Conservation (phyloP, 1,140 invertebrate species). For the Drosophila melanogaster region DNA sequence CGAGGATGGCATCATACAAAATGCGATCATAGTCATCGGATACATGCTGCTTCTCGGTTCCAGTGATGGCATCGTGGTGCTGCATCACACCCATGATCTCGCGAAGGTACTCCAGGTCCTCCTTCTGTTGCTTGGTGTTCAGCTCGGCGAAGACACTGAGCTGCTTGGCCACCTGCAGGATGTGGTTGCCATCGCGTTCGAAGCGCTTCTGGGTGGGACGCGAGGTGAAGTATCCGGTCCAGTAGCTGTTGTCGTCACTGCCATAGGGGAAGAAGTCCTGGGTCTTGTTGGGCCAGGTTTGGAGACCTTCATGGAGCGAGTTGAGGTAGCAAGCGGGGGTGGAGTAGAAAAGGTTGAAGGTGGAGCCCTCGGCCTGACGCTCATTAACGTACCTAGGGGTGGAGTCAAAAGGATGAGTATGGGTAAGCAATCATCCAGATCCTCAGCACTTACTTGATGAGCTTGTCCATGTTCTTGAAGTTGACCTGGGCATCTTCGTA, state of each 20-base stretch:
- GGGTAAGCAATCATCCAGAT: fast-evolving
- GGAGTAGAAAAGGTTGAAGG: slow-evolving; percentile 85
- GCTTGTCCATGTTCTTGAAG: slow-evolving; percentile 95
- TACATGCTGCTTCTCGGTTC: slow-evolving; percentile 96
- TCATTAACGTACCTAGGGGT: slow-evolving; percentile 83
- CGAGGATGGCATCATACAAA: slow-evolving; percentile 59
- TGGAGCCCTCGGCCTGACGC: slow-evolving; percentile 87
- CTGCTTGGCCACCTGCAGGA: slow-evolving; percentile 90
- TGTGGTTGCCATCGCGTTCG: slow-evolving; percentile 91
- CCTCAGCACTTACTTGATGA: slow-evolving; percentile 89
- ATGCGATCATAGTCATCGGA: slow-evolving; percentile 91
- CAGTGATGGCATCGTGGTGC: slow-evolving; percentile 95
- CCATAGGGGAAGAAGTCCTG: slow-evolving; percentile 98
- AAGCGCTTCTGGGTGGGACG: slow-evolving; percentile 93
- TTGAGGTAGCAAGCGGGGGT: slow-evolving; percentile 97
- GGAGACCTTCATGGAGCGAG: slow-evolving; percentile 89
- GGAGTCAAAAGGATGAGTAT: neutral
- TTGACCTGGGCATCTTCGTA: slow-evolving; percentile 94
- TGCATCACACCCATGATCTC: slow-evolving; percentile 92
- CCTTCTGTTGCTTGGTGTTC: slow-evolving; percentile 38
- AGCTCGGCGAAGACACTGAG: slow-evolving; percentile 84
- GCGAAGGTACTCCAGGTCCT: slow-evolving; percentile 74
- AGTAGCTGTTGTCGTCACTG: slow-evolving; percentile 92
- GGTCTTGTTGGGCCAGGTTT: slow-evolving; percentile 88
- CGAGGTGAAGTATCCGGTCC: slow-evolving; percentile 98